Percentiles rank a stretch among this genome's conserved stretches.
These are phyloP conservation scores for Trachelus tabidus DNA, from an alignment of 2,888 invertebrate species.

Conservation along the genomic window DNA sequence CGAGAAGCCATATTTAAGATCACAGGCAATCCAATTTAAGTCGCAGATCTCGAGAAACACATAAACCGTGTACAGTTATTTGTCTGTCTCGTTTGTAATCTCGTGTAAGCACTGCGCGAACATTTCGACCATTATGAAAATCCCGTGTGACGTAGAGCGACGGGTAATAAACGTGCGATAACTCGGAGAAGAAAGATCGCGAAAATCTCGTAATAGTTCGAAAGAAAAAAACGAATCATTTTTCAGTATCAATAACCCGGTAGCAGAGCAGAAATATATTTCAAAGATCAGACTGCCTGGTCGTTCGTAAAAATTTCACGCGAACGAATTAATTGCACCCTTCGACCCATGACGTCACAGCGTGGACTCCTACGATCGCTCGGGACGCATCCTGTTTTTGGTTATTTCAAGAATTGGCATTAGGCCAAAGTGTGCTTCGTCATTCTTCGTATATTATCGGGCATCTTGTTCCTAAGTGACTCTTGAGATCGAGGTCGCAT, in stretches of 20 bases:
- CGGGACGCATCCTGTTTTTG: not conserved
- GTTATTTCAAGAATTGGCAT: not conserved
- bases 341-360: not conserved
- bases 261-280: not conserved
- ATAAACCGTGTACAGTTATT: not conserved
- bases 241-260: not conserved
- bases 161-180: not conserved
- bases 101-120: not conserved
- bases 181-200: not conserved
- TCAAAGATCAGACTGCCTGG: not conserved
- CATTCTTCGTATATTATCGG: not conserved
- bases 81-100: not conserved
- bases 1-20: not conserved
- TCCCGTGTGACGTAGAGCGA: not conserved
- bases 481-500: not conserved
- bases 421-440: not conserved
- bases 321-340: not conserved
- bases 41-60: not conserved
- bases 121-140: not conserved
- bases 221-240: not conserved
- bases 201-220: not conserved
- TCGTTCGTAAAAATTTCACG: not conserved
- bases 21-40: not conserved
- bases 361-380: not conserved
- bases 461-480: not conserved